Percentiles rank a stretch among this genome's conserved stretches.
These are phyloP conservation scores for Acropora tenuis DNA, from an alignment of 64 coral and sea anemone genomes.

Conservation along the genomic window DNA sequence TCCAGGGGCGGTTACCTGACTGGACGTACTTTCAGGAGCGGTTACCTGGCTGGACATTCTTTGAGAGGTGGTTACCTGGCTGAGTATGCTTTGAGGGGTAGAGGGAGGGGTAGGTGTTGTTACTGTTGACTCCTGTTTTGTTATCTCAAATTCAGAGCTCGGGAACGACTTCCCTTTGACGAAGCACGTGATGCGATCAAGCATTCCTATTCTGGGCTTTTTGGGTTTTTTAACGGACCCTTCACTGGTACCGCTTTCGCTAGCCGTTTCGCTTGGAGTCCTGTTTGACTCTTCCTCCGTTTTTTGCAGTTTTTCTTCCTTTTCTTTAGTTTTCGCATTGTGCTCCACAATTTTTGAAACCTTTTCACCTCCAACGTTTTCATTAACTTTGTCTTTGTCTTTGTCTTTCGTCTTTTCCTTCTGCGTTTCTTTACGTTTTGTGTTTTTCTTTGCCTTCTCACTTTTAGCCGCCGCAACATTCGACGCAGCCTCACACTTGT, in stretches of 20 bases:
- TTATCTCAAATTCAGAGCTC: background rate
- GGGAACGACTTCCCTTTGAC: constrained; percentile 65
- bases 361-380: background rate
- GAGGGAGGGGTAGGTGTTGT: background rate
- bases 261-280: constrained; percentile 17
- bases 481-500: constrained; percentile 6
- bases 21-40: background rate
- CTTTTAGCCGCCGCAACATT: constrained; percentile 16
- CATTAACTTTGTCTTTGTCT: background rate
- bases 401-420: constrained; percentile 6
- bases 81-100: background rate
- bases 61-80: background rate
- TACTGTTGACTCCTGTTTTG: background rate
- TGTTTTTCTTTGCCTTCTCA: constrained; percentile 15
- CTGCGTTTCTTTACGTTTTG: constrained; percentile 15
- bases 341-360: too few species aligned
- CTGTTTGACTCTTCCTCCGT: background rate
- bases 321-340: background rate
- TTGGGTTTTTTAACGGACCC: constrained; percentile 34
- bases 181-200: constrained; percentile 69
- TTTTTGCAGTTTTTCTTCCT: background rate
- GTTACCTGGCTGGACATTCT: background rate
- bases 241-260: constrained; percentile 32
- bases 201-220: constrained; percentile 70
- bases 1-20: background rate